Base-by-base conservation (phyloP, 2,113 vertebrate genomes). In the Eulacestoma nigropectus region DNA sequence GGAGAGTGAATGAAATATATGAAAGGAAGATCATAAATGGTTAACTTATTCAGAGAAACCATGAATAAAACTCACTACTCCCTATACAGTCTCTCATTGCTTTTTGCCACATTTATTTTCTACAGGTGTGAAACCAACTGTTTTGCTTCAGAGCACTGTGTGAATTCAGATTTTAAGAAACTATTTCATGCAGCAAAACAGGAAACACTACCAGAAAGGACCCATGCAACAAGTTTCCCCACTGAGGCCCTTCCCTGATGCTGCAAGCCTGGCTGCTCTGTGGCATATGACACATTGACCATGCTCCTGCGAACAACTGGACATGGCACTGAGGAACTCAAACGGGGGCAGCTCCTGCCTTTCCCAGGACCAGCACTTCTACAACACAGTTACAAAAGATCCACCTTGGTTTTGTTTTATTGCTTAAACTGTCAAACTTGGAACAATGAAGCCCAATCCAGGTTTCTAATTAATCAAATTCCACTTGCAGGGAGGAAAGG, bases 401-500 rank as follows among this genome's bases (percentile, higher is more conserved):
- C 7, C 1, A 60, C 3, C 11, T 70, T 32, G 4, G 44, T 33
- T 8, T 9, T 59, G 14, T 13, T 81, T 56, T 57, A 64, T 7
- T 60, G 16, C 59, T 63, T 52, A 75, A 89, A 77, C 0, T 33
- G 47, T 41, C 49, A 83, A 37, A 70, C 42, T 16, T 46, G 53
- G 59, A 78, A 26, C 29, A 67, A 41, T 16, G 18, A 91, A 12
- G 17, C 33, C 39, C 39, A 80, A 22, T 30, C 10, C 20, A 77
- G 35, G 20, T 35, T 88, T 44, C 56, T 81, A 81, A 87, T 85
- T 88, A 76, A 92, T 77, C 27, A 80, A 80, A 84, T 93, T 84
- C 55, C 33, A 68, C 55, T 80, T 68, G 50, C 16, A 67, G 19
- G 55, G 27, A 83, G 42, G 72, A 90, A 94, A 84, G 56, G 33